Evolutionary conservation across 2,888 invertebrate species (phyloP), one percentile per base, ranked within the genome.

Genomic region (Scaptomyza parva): DNA sequence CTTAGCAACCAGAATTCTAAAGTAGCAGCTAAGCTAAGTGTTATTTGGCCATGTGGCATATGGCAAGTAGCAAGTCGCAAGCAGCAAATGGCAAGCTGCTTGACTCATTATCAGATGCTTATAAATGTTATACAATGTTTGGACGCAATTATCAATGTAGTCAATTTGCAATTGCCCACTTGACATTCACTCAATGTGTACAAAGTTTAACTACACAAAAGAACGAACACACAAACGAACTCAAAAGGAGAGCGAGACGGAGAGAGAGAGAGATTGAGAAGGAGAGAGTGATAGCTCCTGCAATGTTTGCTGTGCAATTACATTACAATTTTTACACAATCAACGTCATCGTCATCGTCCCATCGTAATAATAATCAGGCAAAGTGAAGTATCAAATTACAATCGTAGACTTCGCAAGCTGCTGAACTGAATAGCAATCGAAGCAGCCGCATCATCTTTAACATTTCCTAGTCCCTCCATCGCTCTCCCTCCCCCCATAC

Each of bases 331-430:
- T 84, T 88, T 86, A 76, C 81, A 88, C 83, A 84, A 84, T 88
- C 88, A 82, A 79, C 79, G 79, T 85, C 88, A 75, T 83, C 86
- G 75, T 75, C 85, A 73, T 70, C 75, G 8, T 67, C 63, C 75
- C 78, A 69, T 71, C 75, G 73, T 72, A 72, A 84, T 85, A 86
- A 85, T 88, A 85, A 88, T 85, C 85, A 88, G 82, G 62, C 78
- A 87, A 85, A 88, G 85, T 88, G 82, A 81, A 85, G 85, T 88
- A 85, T 85, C 88, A 85, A 88, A 85, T 88, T 85, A 88, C 85
- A 76, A 70, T 62, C 61, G 59, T 45, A 63, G 69, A 64, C 57
- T 58, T 37, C 48, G n/a, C 26, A 33, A 51, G 62, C 6, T 37
- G 17, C 51, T 57, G 69, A 68, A 55, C 51, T 51, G 87, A 64